These are phyloP conservation scores for Discoglossus pictus DNA, from an alignment of 2,797 vertebrate genomes.

Conservation along the genomic window DNA sequence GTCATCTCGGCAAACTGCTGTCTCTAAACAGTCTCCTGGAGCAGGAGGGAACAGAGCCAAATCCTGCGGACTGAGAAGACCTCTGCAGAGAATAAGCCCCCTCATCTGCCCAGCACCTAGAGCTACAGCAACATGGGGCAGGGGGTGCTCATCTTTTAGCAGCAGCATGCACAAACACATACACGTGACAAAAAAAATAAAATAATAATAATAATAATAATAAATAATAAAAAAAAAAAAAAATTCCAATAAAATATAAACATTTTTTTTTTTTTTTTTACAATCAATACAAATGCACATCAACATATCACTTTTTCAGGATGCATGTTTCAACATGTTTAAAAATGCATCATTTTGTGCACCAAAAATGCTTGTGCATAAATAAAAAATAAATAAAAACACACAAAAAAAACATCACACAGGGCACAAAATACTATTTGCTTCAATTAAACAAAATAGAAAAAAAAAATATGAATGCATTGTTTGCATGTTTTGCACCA, in stretches of 20 bases:
- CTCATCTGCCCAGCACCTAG: background rate
- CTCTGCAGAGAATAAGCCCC: background rate
- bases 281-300: too few relatives aligned
- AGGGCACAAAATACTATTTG: too few relatives aligned
- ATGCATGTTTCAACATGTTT: too few relatives aligned
- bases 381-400: background rate
- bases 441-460: too few relatives aligned
- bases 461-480: too few relatives aligned
- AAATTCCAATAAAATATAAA: background rate
- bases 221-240: background rate
- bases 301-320: too few relatives aligned
- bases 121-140: background rate
- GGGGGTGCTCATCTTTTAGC: too few relatives aligned
- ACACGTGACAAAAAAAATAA: background rate
- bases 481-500: too few relatives aligned
- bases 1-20: background rate
- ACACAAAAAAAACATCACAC: background rate
- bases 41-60: slow-evolving; percentile 28
- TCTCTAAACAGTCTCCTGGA: background rate
- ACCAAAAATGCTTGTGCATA: too few relatives aligned
- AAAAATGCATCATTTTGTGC: too few relatives aligned
- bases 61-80: background rate
- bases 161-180: background rate
- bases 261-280: too few relatives aligned
- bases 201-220: background rate